A percentile compares a stretch with the other conserved stretches of the same genome.
These are phyloP conservation scores for Unio pictorum DNA, from an alignment of 2,888 invertebrate genomes.

Conservation along the genomic window DNA sequence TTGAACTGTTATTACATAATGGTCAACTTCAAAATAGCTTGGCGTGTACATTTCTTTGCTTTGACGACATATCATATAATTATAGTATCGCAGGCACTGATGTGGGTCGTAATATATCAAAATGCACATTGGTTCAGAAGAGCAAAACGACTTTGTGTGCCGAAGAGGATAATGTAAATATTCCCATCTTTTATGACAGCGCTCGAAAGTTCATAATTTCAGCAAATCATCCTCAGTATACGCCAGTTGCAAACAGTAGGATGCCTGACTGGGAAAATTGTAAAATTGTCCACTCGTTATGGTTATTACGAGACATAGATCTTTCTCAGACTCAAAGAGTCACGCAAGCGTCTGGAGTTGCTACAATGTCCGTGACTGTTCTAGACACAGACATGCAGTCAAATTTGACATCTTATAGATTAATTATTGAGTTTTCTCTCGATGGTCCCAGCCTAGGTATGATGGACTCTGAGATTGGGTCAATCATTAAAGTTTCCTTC, in stretches of 20 bases:
- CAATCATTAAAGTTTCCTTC: slow-evolving; percentile 13
- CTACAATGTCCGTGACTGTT: not conserved
- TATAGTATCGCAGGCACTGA: slow-evolving; percentile 11
- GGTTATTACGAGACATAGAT: slow-evolving; percentile 22
- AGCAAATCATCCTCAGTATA: slow-evolving; percentile 46
- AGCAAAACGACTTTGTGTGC: slow-evolving; percentile 45
- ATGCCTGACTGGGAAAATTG: slow-evolving; percentile 33
- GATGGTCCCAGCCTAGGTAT: slow-evolving; percentile 37
- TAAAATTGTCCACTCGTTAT: slow-evolving; percentile 24
- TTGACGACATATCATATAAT: slow-evolving; percentile 23
- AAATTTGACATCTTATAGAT: slow-evolving; percentile 2
- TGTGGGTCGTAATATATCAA: not conserved
- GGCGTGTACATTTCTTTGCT: slow-evolving; percentile 43
- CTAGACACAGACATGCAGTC: not conserved
- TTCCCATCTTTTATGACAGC: slow-evolving; percentile 41
- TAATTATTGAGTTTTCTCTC: slow-evolving; percentile 26
- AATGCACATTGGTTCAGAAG: slow-evolving; percentile 22
- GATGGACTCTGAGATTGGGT: slow-evolving; percentile 47
- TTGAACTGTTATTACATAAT: slow-evolving; percentile 23
- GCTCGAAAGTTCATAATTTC: slow-evolving; percentile 34
- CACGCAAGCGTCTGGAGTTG: not conserved
- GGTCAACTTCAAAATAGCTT: slow-evolving; percentile 25
- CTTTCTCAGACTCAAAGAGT: slow-evolving; percentile 3
- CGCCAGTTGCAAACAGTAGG: slow-evolving; percentile 38
- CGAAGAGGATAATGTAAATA: slow-evolving; percentile 53